Evolutionary conservation across 2,888 invertebrate genomes (phyloP).

Genomic region (Malthinus flaveolus): DNA sequence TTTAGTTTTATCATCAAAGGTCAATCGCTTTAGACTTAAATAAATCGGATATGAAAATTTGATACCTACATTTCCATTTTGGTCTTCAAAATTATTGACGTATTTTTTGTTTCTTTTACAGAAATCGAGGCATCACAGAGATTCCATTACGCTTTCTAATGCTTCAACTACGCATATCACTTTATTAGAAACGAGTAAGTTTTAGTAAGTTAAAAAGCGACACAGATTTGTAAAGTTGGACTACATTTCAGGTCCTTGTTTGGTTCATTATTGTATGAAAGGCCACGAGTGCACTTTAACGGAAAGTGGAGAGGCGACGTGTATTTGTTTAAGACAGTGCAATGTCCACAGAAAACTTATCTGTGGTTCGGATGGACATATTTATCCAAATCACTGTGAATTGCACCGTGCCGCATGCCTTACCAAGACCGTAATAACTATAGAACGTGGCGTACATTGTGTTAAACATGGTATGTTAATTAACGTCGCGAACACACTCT

Average conservation of each 20-base stretch:
- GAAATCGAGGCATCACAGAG: constrained; percentile 55
- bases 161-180: constrained; percentile 52
- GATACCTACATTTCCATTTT: too few relatives aligned
- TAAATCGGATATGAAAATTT: too few relatives aligned
- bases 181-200: constrained; percentile 54
- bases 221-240: neutral
- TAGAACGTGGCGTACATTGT: constrained; percentile 60
- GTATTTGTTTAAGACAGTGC: constrained; percentile 65
- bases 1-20: too few relatives aligned
- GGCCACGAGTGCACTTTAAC: constrained; percentile 65
- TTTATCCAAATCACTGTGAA: constrained; percentile 70
- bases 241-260: constrained; percentile 62
- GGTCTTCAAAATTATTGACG: too few relatives aligned
- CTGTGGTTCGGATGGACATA: constrained; percentile 68
- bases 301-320: constrained; percentile 57
- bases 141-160: constrained; percentile 46
- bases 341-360: constrained; percentile 61
- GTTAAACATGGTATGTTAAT: constrained; percentile 51
- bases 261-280: constrained; percentile 66
- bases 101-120: constrained; percentile 38
- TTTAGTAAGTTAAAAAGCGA: neutral
- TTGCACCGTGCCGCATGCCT: constrained; percentile 66
- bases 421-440: constrained; percentile 58
- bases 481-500: constrained; percentile 14
- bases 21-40: too few relatives aligned